Percentiles rank a stretch among this genome's conserved stretches.
phyloP scores from a whole-genome alignment of 53 echinoderm and acorn worm species.

The Holothuria scabra region DNA sequence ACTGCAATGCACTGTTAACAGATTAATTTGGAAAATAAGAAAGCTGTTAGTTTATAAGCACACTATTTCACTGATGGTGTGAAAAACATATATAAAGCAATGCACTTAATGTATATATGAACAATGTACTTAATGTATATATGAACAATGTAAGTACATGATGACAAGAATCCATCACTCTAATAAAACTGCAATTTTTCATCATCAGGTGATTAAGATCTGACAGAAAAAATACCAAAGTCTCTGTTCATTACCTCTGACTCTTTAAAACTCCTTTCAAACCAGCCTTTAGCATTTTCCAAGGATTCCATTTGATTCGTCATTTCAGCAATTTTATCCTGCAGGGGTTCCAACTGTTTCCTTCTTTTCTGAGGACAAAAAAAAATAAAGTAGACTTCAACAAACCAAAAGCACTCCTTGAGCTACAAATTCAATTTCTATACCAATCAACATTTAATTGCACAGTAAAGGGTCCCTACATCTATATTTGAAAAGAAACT shows the following conservation, averaged over 20 bases:
- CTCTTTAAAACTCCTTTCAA: constrained; percentile 93
- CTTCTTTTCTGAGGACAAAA: constrained; percentile 67
- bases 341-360: constrained; percentile 81
- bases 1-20: no score
- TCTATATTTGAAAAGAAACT: neutral
- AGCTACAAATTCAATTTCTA: neutral
- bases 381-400: neutral
- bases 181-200: no score
- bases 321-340: constrained; percentile 71
- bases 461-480: neutral
- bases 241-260: constrained; percentile 66
- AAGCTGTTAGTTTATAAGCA: no score
- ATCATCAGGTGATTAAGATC: no score
- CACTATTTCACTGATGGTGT: no score
- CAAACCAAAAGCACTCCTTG: neutral
- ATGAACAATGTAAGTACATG: no score
- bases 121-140: no score
- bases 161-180: no score
- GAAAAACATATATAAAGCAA: no score
- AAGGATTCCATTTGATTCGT: constrained; percentile 82
- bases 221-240: no score
- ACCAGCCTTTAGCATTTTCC: constrained; percentile 93
- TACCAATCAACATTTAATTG: neutral
- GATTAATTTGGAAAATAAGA: no score
- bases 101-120: no score